phyloP scores from a whole-genome alignment of 1,140 invertebrate species.

The Neodiprion pinetum region DNA sequence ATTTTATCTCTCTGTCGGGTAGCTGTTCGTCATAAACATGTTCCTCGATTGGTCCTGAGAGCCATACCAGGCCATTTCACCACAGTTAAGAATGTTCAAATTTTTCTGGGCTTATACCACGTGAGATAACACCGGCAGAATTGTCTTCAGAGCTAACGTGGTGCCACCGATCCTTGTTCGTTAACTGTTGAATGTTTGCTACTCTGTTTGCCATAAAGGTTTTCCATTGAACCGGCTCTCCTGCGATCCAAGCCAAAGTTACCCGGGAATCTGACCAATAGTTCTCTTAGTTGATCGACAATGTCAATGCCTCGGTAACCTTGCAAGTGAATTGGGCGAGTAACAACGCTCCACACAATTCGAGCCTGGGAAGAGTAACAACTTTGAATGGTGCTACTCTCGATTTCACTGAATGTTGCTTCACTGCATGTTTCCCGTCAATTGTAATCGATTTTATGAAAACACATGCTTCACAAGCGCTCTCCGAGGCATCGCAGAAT shows the following conservation, averaged over 20 bases:
- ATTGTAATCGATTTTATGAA: constrained; percentile 44
- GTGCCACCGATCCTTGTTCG: constrained; percentile 45
- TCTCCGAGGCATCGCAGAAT: constrained; percentile 51
- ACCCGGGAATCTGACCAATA: constrained; percentile 52
- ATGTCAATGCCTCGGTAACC: constrained; percentile 26
- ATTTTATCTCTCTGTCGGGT: no score
- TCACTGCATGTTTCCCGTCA: constrained; percentile 17
- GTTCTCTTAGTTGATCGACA: constrained; percentile 33
- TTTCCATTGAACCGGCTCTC: constrained; percentile 40
- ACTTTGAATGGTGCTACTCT: constrained; percentile 43
- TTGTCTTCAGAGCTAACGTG: constrained; percentile 52
- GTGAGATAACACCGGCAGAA: constrained; percentile 54
- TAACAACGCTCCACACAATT: constrained; percentile 26
- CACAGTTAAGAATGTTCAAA: neutral
- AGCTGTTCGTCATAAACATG: no score
- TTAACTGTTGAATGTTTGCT: constrained; percentile 35
- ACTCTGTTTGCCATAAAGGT: constrained; percentile 51
- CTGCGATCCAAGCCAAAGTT: constrained; percentile 44
- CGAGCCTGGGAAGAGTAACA: constrained; percentile 33
- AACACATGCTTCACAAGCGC: constrained; percentile 48
- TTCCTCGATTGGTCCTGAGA: constrained; percentile 34
- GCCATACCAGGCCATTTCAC: constrained; percentile 38
- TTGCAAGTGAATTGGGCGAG: constrained; percentile 16
- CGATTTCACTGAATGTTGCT: constrained; percentile 38
- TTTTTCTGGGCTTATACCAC: constrained; percentile 35